These are phyloP conservation scores for Lamprotornis superbus DNA, from an alignment of 2,113 vertebrate species.

Conservation along the genomic window DNA sequence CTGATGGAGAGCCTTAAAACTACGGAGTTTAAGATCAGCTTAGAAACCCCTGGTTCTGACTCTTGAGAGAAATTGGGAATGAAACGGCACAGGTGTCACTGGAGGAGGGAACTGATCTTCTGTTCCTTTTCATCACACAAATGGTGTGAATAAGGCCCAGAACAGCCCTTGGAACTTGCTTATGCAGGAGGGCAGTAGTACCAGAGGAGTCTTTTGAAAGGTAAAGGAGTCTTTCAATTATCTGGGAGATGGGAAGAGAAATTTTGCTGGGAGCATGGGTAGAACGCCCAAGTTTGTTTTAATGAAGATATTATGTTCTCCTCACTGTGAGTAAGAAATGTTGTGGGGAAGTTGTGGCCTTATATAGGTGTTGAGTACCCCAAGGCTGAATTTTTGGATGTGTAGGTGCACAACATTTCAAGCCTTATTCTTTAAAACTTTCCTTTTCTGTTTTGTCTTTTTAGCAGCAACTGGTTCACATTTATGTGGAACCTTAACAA, in stretches of 20 bases:
- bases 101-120: background rate
- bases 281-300: background rate
- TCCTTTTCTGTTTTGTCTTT: background rate
- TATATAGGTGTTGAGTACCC: background rate
- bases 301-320: background rate
- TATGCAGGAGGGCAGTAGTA: background rate
- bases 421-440: conserved; percentile 13
- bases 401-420: background rate
- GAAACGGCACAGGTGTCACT: background rate
- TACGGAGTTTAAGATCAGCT: background rate
- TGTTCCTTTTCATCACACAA: background rate
- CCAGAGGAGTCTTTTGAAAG: background rate
- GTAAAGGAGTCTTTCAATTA: background rate
- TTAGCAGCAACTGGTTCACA: background rate
- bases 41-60: background rate
- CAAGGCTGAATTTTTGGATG: background rate
- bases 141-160: background rate
- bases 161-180: background rate
- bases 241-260: background rate
- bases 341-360: background rate
- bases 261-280: background rate
- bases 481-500: background rate
- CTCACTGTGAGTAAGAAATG: background rate
- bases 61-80: background rate
- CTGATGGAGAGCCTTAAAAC: background rate